Base-by-base conservation (phyloP, 2,888 invertebrate species). In the Spilosoma lubricipeda region DNA sequence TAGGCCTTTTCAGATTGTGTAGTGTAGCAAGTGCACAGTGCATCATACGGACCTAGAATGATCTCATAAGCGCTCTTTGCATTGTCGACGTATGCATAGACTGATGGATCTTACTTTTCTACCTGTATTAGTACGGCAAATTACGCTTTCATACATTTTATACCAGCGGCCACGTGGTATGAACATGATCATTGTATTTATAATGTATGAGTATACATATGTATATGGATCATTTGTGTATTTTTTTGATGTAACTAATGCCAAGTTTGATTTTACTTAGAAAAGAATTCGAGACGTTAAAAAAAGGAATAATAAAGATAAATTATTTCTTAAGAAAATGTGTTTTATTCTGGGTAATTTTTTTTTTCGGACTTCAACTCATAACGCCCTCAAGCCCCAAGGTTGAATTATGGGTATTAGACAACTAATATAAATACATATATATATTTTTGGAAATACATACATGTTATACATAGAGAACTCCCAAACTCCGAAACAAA, bases 171-270 rank as follows among this genome's bases (percentile, higher is more conserved):
- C 80, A 89, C 86, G 86, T 86, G 91, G 91, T 92, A 88, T 87
- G 85, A 83, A 80, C 76, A 82, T 80, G 84, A 86, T 89, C 88
- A 89, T 91, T 92, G 91, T 93, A 92, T 91, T 90, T 92, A 92
- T 92, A 92, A 86, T 93, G 91, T 93, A 92, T 90, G 90, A 87
- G 91, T 93, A 91, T 90, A 56, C 52, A 91, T 93, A 91, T 91
- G 89, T 91, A 92, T 73, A 75, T 64, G 52, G 56, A 91, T 93
- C 90, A 93, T 93, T 94, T 94, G 94, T 95, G 94, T 95, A 95
- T 94, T 95, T 94, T 93, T 95, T 95, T 93, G 89, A 94, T 95
- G 95, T 95, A 94, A 93, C 93, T 94, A 94, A 94, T 94, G 93
- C 94, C 91, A 95, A 94, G 93, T 94, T 95, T 95, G 94, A 93